These are phyloP conservation scores for Umimayanthus kanabou DNA, from an alignment of 92 coral and sea anemone species.

Conservation along the genomic window DNA sequence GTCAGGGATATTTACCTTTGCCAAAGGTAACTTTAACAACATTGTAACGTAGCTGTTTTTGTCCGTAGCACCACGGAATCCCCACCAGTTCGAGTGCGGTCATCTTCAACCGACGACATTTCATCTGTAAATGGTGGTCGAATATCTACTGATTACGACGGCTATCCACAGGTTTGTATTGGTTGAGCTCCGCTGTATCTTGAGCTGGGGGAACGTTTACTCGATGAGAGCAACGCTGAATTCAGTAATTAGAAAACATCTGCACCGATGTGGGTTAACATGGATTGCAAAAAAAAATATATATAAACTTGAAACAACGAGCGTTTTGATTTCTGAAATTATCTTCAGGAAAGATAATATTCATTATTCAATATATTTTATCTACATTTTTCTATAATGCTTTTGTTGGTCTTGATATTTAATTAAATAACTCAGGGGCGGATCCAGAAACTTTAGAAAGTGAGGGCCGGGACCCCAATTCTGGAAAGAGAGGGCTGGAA, in stretches of 20 bases:
- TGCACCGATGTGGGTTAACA: not conserved
- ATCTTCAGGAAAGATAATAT: not conserved
- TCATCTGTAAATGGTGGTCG: slow-evolving; percentile 72
- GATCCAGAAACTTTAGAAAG: too few species aligned
- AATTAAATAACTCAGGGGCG: too few species aligned
- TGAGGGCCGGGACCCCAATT: too few species aligned
- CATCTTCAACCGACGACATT: slow-evolving; percentile 84
- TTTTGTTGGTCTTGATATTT: not conserved
- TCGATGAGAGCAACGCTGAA: not conserved
- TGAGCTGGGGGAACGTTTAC: too few species aligned
- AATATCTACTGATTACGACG: slow-evolving; percentile 79
- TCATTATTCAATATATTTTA: not conserved
- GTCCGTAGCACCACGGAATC: slow-evolving; percentile 67
- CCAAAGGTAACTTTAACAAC: too few species aligned
- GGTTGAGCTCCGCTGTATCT: not conserved
- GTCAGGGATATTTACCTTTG: too few species aligned
- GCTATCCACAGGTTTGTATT: slow-evolving; percentile 71
- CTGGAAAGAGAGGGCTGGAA: too few species aligned
- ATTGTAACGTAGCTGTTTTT: not conserved
- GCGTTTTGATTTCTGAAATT: not conserved
- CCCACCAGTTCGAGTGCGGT: slow-evolving; percentile 71
- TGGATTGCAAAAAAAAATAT: too few species aligned
- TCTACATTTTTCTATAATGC: not conserved
- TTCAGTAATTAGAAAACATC: too few species aligned
- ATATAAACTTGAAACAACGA: too few species aligned